phyloP scores from a whole-genome alignment of 2,797 vertebrate species.

The Syndactyla subalaris region DNA sequence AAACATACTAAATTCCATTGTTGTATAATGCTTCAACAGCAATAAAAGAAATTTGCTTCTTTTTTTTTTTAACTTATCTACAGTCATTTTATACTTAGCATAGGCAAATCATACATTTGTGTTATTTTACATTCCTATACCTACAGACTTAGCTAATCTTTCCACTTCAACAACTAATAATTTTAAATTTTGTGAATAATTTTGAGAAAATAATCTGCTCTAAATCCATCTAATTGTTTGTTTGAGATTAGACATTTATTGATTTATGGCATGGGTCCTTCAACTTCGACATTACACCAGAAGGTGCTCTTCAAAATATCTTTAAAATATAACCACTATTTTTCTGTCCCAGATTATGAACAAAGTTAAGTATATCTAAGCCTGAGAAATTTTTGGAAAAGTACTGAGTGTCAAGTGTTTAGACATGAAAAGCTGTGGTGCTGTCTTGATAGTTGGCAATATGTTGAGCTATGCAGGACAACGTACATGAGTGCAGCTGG shows the following conservation, averaged over 20 bases:
- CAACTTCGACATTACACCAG: neutral
- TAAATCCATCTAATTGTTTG: neutral
- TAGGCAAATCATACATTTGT: neutral
- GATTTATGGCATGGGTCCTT: fast-evolving
- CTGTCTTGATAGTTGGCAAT: neutral
- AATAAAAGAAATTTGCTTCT: neutral
- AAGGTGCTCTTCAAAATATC: neutral
- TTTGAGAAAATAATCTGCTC: neutral
- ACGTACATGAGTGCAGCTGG: fast-evolving
- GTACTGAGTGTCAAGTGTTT: fast-evolving
- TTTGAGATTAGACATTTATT: neutral
- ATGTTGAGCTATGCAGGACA: neutral
- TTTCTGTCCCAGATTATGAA: neutral
- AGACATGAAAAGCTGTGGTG: neutral
- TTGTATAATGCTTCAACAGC: neutral
- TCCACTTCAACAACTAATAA: neutral
- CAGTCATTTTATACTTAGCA: neutral
- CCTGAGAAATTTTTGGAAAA: neutral
- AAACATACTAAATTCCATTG: neutral
- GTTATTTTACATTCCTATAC: neutral
- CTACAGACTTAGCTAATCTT: neutral
- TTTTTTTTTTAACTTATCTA: neutral
- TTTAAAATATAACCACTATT: neutral
- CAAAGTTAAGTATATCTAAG: neutral
- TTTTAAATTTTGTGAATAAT: neutral